phyloP scores from a whole-genome alignment of 64 coral and sea anemone species.

The Montipora efflorescens region DNA sequence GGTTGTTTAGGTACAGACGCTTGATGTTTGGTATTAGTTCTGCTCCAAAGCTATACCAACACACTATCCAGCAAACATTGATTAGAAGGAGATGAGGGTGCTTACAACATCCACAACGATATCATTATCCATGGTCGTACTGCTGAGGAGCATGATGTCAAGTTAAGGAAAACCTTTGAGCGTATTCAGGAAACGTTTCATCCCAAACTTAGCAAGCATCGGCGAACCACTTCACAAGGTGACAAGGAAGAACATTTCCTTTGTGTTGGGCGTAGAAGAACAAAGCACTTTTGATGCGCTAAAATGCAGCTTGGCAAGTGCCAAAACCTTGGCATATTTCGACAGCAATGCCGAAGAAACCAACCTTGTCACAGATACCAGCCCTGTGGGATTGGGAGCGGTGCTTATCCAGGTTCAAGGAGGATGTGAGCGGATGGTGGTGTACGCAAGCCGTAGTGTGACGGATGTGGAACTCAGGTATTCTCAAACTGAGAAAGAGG shows the following conservation, averaged over 20 bases:
- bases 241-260: slow-evolving; percentile 15
- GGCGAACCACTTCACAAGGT: neutral
- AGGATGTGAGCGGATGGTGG: neutral
- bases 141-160: slow-evolving; percentile 42
- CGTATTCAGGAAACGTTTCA: neutral
- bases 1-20: neutral
- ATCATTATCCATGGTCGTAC: slow-evolving; percentile 48
- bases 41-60: neutral
- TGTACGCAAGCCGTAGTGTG: slow-evolving; percentile 37
- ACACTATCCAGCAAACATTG: neutral
- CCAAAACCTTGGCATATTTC: slow-evolving; percentile 63
- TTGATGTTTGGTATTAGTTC: neutral
- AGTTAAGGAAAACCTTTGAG: slow-evolving; percentile 33
- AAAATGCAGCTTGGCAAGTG: neutral
- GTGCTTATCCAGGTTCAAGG: slow-evolving; percentile 32
- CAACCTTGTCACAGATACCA: slow-evolving; percentile 45
- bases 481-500: slow-evolving; percentile 58
- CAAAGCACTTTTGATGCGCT: slow-evolving; percentile 36
- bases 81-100: neutral
- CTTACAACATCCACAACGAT: slow-evolving; percentile 24
- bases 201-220: too few species aligned
- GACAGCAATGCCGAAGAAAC: slow-evolving; percentile 56
- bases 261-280: slow-evolving; percentile 43
- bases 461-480: slow-evolving; percentile 31
- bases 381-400: slow-evolving; percentile 49